Conservation (phyloP, 64 coral and sea anemone genomes). For the Hydrozoanthus tunicans region DNA sequence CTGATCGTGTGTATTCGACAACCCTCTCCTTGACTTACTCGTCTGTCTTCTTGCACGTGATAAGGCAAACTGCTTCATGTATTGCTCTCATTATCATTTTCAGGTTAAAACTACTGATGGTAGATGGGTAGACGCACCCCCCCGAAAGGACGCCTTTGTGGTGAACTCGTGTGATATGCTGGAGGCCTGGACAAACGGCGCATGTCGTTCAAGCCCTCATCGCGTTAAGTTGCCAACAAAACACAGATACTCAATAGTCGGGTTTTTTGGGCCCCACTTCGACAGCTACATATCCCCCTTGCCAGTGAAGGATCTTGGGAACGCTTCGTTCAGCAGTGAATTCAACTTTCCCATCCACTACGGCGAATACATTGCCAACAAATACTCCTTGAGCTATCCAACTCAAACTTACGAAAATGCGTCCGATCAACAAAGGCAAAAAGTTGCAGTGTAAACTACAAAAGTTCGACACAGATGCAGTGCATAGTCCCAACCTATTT, state of each 20-base stretch:
- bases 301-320: conserved; percentile 20
- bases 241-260: conserved; percentile 39
- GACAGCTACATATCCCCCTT: conserved; percentile 39
- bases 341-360: conserved; percentile 45
- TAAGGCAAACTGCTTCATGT: background rate
- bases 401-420: conserved; percentile 14
- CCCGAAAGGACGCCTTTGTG: conserved; percentile 14
- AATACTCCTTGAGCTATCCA: conserved; percentile 37
- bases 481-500: background rate
- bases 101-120: conserved; percentile 37
- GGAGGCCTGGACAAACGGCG: conserved; percentile 36
- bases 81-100: background rate
- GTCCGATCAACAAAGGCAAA: background rate
- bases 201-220: conserved; percentile 35
- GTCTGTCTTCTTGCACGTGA: no score
- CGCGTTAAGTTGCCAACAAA: conserved; percentile 20
- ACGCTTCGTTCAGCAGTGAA: conserved; percentile 8
- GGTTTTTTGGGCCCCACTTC: conserved; percentile 42
- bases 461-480: background rate
- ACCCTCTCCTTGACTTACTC: no score
- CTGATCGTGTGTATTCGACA: no score
- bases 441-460: background rate
- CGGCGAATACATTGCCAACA: conserved; percentile 50
- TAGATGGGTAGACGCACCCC: conserved; percentile 29
- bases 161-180: conserved; percentile 47